These are phyloP conservation scores for Austrolebias charrua DNA, from an alignment of 2,797 vertebrate species.

Conservation along the genomic window DNA sequence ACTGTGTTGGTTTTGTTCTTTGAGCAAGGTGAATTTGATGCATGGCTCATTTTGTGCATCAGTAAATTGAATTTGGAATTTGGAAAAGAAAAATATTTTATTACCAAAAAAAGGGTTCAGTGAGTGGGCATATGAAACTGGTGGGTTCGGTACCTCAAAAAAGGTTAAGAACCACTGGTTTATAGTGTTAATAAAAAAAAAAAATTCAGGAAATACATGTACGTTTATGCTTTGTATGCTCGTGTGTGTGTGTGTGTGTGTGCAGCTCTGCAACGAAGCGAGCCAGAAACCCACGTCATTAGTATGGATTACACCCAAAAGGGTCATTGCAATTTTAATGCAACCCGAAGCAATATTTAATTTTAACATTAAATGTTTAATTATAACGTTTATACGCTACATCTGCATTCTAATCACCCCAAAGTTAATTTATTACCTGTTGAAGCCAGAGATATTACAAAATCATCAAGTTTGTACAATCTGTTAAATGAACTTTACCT, in stretches of 20 bases:
- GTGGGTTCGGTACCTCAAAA: too few relatives aligned
- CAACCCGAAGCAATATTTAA: conserved; percentile 26
- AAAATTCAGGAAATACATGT: too few relatives aligned
- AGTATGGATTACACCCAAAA: conserved; percentile 17
- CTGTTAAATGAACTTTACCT: not conserved
- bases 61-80: too few relatives aligned
- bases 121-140: too few relatives aligned
- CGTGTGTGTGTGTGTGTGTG: not conserved
- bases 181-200: too few relatives aligned
- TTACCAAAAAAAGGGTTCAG: too few relatives aligned
- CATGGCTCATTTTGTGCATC: too few relatives aligned
- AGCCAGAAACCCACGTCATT: conserved; percentile 12
- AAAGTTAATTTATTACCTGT: conserved; percentile 17
- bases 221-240: too few relatives aligned
- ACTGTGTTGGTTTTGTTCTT: too few relatives aligned
- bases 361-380: conserved; percentile 10
- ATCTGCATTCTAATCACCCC: conserved; percentile 4
- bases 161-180: too few relatives aligned
- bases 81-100: too few relatives aligned
- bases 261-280: not conserved
- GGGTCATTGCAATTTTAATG: conserved; percentile 28
- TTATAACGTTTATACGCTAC: conserved; percentile 9
- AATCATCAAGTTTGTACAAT: not conserved
- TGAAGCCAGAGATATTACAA: not conserved
- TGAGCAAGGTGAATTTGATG: too few relatives aligned